A percentile compares a stretch with the other conserved stretches of the same genome.
Conservation (phyloP, 2,797 vertebrate species). For the Poliocrania exsul region DNA sequence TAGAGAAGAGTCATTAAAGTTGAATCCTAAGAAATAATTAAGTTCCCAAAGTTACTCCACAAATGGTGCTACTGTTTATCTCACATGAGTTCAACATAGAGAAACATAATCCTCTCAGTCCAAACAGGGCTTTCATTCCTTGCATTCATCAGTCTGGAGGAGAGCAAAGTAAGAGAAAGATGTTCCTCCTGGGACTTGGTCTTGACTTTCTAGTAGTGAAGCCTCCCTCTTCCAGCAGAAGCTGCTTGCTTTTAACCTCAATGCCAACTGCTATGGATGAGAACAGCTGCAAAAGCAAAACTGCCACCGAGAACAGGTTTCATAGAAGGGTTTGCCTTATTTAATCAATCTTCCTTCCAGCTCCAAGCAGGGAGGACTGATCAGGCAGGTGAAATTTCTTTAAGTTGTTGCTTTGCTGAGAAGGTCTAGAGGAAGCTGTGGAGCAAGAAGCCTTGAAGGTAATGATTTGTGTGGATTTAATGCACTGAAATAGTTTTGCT, state of each 20-base stretch:
- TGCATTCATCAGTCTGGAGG: neutral
- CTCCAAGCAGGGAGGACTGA: neutral
- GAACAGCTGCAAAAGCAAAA: neutral
- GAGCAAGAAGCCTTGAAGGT: neutral
- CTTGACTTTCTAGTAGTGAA: neutral
- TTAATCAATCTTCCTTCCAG: neutral
- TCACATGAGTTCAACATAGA: neutral
- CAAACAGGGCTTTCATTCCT: neutral
- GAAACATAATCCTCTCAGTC: neutral
- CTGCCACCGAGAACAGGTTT: neutral
- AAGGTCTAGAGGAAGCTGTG: neutral
- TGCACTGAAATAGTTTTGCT: neutral
- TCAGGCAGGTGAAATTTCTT: neutral
- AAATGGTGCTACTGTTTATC: neutral
- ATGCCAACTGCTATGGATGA: neutral
- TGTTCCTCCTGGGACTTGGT: neutral
- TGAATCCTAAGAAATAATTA: constrained; percentile 16
- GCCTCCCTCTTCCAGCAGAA: neutral
- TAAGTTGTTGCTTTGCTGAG: neutral
- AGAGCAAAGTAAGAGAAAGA: neutral
- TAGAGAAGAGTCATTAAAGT: neutral
- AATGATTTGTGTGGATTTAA: neutral
- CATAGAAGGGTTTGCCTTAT: neutral
- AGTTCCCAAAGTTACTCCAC: neutral
- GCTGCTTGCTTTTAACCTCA: neutral